Evolutionary conservation across 2,888 invertebrate species (phyloP).

Genomic region (Agapostemon virescens): DNA sequence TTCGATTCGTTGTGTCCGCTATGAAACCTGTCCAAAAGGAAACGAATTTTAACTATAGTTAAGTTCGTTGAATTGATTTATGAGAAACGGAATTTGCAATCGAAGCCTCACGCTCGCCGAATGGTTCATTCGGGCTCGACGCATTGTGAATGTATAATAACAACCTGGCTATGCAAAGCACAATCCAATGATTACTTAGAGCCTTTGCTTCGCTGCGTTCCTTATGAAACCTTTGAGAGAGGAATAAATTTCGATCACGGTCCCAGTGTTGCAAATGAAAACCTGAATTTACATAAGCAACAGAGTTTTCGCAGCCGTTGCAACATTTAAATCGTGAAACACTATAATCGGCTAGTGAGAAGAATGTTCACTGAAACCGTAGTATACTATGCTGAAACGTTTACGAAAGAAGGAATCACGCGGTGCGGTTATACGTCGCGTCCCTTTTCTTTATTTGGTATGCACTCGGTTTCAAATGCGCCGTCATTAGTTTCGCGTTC

Average conservation of each 20-base stretch:
- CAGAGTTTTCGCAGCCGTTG: not conserved
- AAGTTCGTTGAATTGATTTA: not conserved
- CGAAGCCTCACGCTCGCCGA: not conserved
- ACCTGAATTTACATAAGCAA: not conserved
- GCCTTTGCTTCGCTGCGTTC: not conserved
- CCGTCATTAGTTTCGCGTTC: conserved; percentile 35
- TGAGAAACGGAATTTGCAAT: not conserved
- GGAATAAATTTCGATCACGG: not conserved
- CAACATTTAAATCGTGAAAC: conserved; percentile 6
- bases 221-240: not conserved
- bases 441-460: not conserved
- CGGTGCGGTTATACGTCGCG: not conserved
- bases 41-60: not conserved
- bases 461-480: not conserved
- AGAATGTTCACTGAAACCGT: not conserved
- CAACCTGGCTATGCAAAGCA: not conserved
- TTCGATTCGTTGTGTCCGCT: no score
- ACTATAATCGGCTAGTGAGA: not conserved
- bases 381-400: not conserved
- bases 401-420: not conserved
- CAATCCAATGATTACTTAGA: not conserved
- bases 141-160: not conserved
- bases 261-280: conserved; percentile 5
- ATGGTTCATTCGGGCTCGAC: not conserved
- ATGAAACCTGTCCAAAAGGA: not conserved